Evolutionary conservation across 2,888 invertebrate species (phyloP).

Genomic region (Deilephila porcellus): DNA sequence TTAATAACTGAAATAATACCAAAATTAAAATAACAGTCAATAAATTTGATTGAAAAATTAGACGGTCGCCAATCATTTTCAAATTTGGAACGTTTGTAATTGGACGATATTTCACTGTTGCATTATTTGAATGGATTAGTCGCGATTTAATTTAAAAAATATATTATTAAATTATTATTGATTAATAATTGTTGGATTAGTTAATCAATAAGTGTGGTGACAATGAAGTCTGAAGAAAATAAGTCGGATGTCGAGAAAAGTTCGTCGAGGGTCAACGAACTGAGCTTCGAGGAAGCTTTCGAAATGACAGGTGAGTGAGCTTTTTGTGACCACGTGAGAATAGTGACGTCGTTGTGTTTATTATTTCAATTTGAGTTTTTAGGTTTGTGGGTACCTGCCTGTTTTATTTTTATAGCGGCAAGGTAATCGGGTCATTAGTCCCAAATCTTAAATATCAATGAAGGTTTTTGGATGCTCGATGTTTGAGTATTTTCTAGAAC

Average conservation of each 20-base stretch:
- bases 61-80: background rate
- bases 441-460: too few species aligned
- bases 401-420: too few species aligned
- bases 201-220: background rate
- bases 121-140: constrained; percentile 22
- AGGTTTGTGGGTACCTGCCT: background rate
- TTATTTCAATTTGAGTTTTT: background rate
- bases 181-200: too few species aligned
- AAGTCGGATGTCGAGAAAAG: constrained; percentile 53
- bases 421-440: background rate
- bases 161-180: too few species aligned
- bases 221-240: constrained; percentile 27
- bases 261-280: constrained; percentile 54
- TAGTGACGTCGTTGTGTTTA: background rate
- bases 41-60: background rate
- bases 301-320: constrained; percentile 68
- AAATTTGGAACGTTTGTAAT: too few species aligned
- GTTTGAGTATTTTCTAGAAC: background rate
- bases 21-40: too few species aligned
- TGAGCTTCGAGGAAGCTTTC: constrained; percentile 76
- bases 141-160: too few species aligned
- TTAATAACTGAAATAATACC: constrained; percentile 44
- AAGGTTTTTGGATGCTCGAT: background rate
- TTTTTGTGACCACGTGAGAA: background rate
- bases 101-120: background rate